Conservation (phyloP, 2,797 vertebrate genomes). For the Taeniopygia guttata region DNA sequence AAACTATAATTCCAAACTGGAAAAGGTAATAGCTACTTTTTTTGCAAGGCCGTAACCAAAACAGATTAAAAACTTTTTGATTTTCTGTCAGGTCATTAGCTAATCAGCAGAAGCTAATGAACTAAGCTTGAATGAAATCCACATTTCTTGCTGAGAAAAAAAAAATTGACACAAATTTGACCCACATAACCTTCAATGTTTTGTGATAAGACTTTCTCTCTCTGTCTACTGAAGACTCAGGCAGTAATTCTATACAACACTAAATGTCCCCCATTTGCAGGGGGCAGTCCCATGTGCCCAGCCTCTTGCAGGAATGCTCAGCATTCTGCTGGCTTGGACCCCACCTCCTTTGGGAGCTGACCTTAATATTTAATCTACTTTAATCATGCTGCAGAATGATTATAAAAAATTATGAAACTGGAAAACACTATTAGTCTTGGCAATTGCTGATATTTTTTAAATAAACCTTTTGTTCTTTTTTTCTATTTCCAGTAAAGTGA, state of each 20-base stretch:
- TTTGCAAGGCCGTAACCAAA: not conserved
- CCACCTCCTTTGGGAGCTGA: not conserved
- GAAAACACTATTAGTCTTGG: constrained; percentile 7
- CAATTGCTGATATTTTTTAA: constrained; percentile 27
- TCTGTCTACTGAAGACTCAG: not conserved
- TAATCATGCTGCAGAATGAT: not conserved
- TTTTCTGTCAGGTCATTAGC: not conserved
- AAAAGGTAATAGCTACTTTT: not conserved
- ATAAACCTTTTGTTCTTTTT: constrained; percentile 9
- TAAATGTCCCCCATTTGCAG: not conserved
- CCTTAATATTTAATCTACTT: constrained; percentile 36
- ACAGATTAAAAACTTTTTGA: not conserved
- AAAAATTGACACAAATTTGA: not conserved
- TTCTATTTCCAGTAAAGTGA: constrained; percentile 43
- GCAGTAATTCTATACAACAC: not conserved
- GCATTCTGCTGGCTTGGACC: not conserved
- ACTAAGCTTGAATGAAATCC: not conserved
- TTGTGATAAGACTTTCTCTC: not conserved
- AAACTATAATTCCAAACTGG: not conserved
- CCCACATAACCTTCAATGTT: not conserved
- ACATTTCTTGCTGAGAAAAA: not conserved
- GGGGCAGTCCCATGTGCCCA: not conserved
- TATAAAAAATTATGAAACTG: constrained; percentile 2
- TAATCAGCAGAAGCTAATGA: not conserved
- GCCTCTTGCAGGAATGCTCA: constrained; percentile 32